These are phyloP conservation scores for Meteorus colon DNA, from an alignment of 2,888 invertebrate genomes.

Conservation along the genomic window DNA sequence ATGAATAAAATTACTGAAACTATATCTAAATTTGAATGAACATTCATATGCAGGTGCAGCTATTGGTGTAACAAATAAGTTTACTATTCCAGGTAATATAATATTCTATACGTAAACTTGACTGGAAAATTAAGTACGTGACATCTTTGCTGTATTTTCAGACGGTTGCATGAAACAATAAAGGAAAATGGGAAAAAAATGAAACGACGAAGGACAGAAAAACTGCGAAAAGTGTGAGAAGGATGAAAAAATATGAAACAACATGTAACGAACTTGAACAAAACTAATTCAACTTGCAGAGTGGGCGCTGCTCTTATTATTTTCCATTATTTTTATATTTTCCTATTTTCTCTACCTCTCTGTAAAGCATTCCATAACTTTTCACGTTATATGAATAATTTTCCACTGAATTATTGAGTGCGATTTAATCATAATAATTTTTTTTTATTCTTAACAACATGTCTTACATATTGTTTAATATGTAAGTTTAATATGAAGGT, in stretches of 20 bases:
- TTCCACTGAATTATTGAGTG: conserved; percentile 2
- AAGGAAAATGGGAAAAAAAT: not conserved
- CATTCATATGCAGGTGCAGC: not conserved
- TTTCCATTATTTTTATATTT: not conserved
- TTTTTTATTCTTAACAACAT: not conserved
- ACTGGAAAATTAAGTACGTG: conserved; percentile 56
- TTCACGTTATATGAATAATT: conserved; percentile 30
- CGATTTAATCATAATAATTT: not conserved
- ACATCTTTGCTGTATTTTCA: conserved; percentile 42
- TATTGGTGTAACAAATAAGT: conserved; percentile 46
- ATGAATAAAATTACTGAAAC: not conserved
- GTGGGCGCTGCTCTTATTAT: not conserved
- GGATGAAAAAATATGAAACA: conserved; percentile 9
- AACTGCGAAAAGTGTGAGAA: conserved; percentile 8
- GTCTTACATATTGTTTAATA: not conserved
- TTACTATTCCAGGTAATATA: not conserved
- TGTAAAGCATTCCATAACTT: not conserved
- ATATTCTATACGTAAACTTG: not conserved
- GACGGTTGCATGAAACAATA: conserved; percentile 10
- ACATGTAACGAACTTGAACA: conserved; percentile 5
- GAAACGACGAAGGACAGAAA: conserved; percentile 19
- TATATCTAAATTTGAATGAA: not conserved
- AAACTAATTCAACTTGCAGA: conserved; percentile 41
- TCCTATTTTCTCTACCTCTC: not conserved
- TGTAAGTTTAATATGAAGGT: no score